Evolutionary conservation across 2,888 invertebrate species (phyloP).

Genomic region (Dascillus cervinus): DNA sequence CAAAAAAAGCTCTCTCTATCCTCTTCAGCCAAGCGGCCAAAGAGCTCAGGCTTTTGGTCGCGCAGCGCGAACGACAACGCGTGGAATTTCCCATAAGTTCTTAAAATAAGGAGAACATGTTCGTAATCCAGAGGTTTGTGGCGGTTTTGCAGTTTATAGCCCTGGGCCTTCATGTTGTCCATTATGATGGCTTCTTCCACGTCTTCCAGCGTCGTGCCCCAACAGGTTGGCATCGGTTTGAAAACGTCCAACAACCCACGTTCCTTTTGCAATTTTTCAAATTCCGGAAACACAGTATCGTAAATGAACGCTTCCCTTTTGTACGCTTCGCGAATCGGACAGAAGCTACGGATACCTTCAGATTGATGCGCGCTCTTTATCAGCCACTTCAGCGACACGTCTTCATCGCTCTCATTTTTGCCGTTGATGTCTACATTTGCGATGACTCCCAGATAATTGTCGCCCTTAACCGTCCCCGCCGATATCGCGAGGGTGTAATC

Average conservation of each 20-base stretch:
- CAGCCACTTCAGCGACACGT: conserved; percentile 20
- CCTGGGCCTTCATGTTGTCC: conserved; percentile 22
- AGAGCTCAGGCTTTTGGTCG: conserved; percentile 18
- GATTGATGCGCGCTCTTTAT: conserved; percentile 25
- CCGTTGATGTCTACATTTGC: conserved; percentile 16
- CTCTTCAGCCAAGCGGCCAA: conserved; percentile 13
- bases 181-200: conserved; percentile 23
- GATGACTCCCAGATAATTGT: conserved; percentile 27
- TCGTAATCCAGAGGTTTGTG: conserved; percentile 22
- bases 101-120: conserved; percentile 23
- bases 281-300: conserved; percentile 23
- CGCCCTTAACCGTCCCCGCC: conserved; percentile 13
- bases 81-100: conserved; percentile 26
- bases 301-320: conserved; percentile 27
- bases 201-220: conserved; percentile 13
- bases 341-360: conserved; percentile 16
- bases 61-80: conserved; percentile 25
- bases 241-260: conserved; percentile 14
- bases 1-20: conserved; percentile 14
- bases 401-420: conserved; percentile 9
- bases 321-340: conserved; percentile 20
- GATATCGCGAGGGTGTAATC: conserved; percentile 1
- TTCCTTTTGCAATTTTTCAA: conserved; percentile 21
- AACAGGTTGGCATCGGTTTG: conserved; percentile 13
- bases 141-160: conserved; percentile 11